These are phyloP conservation scores for Acanthaster planci DNA, from an alignment of 35 echinoderm and acorn worm genomes.

Conservation along the genomic window DNA sequence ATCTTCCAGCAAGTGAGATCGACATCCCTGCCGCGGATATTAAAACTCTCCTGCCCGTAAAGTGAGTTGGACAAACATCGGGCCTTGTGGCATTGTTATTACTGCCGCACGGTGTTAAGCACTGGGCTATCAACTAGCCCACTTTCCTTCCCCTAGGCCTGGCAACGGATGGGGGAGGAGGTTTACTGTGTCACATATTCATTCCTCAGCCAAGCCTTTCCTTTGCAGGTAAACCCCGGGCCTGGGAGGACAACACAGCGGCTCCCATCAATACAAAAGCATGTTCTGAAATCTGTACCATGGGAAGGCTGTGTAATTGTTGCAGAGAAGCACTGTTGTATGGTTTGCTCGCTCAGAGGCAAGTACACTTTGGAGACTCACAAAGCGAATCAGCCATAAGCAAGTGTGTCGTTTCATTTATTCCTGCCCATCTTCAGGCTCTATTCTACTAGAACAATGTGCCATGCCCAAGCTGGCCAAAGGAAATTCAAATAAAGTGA, in stretches of 20 bases:
- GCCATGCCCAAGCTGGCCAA: too few relatives aligned
- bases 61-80: slow-evolving; percentile 24
- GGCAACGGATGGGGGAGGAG: background rate
- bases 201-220: background rate
- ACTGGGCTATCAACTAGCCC: background rate
- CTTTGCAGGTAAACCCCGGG: background rate
- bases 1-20: background rate
- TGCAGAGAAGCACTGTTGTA: background rate
- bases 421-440: too few relatives aligned
- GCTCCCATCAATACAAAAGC: too few relatives aligned
- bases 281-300: too few relatives aligned
- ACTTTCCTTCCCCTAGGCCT: background rate
- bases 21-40: slow-evolving; percentile 23
- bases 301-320: slow-evolving; percentile 14
- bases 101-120: slow-evolving; percentile 24
- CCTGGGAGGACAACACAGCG: background rate
- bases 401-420: too few relatives aligned
- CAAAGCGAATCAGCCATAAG: too few relatives aligned
- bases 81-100: background rate
- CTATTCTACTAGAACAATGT: too few relatives aligned
- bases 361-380: background rate
- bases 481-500: too few relatives aligned
- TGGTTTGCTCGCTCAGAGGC: background rate
- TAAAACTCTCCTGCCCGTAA: background rate
- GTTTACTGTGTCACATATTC: slow-evolving; percentile 28